Base-by-base conservation (phyloP, 2,797 vertebrate species). In the Betta splendens region DNA sequence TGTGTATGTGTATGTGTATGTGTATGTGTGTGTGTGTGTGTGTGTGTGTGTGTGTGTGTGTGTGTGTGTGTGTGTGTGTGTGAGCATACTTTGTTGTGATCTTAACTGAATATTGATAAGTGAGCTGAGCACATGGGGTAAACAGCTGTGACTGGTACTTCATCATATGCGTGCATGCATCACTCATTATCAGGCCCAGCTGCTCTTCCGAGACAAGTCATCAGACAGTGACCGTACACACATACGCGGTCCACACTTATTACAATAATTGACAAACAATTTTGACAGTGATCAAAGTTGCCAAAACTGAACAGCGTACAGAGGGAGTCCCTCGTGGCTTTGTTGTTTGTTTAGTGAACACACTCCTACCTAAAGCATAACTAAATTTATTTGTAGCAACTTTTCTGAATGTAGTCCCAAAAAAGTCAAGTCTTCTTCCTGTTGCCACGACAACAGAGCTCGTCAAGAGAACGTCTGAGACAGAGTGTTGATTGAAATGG, bases 91-190 rank as follows among this genome's bases (percentile, higher is more conserved):
- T 15, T 9, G 57, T 44, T 22, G 45, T 72, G 61, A 63, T 85
- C 65, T 73, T 84, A 82, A 86, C 79, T 85, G 84, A 89, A 86
- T 87, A 89, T 87, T 89, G 85, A 89, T 89, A 86, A 79, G 83
- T 83, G 81, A 88, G 46, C 75, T 70, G 13, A 67, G 80, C 47
- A 52, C 60, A 62, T 25, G 25, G 66, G 64, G 70, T 83, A 88
- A 87, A 87, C 85, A 85, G 82, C 81, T 89, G 86, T 82, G 87
- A 83, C 80, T 64, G 79, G 63, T 88, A 83, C 87, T 91, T 89
- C 77, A 87, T 90, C 86, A 87, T 77, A 76, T 60, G 75, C 75
- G 56, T 58, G 44, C 72, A 77, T 69, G 64, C 83, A 88, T 90
- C 80, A 86, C 74, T 89, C 87, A 91, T 89, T 90, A 90, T 78